A percentile compares a stretch with the other conserved stretches of the same genome.
Evolutionary conservation across 2,113 vertebrate species (phyloP).

Genomic region (Morphnarchus princeps): DNA sequence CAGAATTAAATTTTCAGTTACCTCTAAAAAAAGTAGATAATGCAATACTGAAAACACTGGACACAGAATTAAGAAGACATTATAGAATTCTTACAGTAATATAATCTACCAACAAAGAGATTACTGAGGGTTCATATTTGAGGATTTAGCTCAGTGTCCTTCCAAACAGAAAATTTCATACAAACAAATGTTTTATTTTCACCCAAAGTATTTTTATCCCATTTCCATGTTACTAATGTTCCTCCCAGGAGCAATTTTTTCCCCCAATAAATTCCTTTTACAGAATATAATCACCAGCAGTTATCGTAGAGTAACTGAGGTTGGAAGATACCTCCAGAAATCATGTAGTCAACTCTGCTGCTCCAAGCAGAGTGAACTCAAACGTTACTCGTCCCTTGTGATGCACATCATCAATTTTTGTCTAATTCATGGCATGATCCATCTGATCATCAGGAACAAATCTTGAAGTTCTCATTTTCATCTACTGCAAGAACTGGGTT

Average conservation of each 20-base stretch:
- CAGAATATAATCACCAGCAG: background rate
- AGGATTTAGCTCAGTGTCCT: background rate
- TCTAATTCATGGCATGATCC: background rate
- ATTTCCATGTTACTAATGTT: background rate
- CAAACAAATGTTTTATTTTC: background rate
- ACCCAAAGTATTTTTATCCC: background rate
- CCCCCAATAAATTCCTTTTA: background rate
- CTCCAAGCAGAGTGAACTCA: background rate
- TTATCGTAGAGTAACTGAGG: background rate
- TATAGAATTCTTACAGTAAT: background rate
- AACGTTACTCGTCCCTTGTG: background rate
- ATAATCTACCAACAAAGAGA: background rate
- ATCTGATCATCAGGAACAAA: background rate
- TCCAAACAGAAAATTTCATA: background rate
- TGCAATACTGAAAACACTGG: background rate
- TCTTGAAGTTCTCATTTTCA: background rate
- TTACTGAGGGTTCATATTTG: background rate
- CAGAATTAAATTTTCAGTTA: background rate
- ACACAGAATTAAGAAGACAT: background rate
- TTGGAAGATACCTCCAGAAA: background rate
- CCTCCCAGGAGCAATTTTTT: background rate
- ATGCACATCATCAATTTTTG: background rate
- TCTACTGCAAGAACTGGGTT: background rate
- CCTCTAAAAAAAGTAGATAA: background rate
- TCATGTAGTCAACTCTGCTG: background rate